phyloP scores from a whole-genome alignment of 2,888 invertebrate species.

The Dugesia japonica region DNA sequence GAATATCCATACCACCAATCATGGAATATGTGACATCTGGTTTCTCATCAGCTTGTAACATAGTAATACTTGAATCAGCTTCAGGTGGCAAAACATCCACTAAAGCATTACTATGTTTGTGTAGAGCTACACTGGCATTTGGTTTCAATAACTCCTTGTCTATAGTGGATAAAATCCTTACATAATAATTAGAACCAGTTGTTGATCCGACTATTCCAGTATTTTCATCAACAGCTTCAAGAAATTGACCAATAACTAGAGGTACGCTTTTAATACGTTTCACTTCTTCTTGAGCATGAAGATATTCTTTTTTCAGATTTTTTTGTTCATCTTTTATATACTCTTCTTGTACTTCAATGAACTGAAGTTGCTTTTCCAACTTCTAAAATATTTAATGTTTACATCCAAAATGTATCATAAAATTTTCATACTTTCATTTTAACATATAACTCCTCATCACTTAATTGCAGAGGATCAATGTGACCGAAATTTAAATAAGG shows the following conservation, averaged over 20 bases:
- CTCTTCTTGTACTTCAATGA: conserved; percentile 92
- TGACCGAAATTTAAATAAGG: conserved; percentile 16
- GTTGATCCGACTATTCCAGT: conserved; percentile 97
- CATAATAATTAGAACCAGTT: conserved; percentile 94
- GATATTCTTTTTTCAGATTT: conserved; percentile 95
- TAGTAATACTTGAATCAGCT: conserved; percentile 93
- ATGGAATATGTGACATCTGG: not conserved
- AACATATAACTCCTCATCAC: conserved; percentile 70
- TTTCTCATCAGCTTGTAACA: conserved; percentile 69
- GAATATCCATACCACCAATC: not conserved
- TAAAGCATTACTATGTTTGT: conserved; percentile 99
- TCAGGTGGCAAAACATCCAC: conserved; percentile 97
- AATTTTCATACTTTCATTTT: no score
- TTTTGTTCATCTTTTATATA: conserved; percentile 99
- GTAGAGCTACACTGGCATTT: conserved; percentile 93
- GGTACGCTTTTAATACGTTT: conserved; percentile 97
- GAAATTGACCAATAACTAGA: conserved; percentile 89
- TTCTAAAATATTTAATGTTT: no score
- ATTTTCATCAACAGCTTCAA: conserved; percentile 97
- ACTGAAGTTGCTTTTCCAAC: conserved; percentile 70
- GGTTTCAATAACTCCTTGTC: conserved; percentile 90
- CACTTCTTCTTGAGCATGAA: conserved; percentile 75
- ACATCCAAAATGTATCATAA: no score
- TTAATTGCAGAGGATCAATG: conserved; percentile 24
- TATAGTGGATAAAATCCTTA: conserved; percentile 87